These are phyloP conservation scores for Tor tambroides DNA, from an alignment of 2,113 vertebrate genomes.

Conservation along the genomic window DNA sequence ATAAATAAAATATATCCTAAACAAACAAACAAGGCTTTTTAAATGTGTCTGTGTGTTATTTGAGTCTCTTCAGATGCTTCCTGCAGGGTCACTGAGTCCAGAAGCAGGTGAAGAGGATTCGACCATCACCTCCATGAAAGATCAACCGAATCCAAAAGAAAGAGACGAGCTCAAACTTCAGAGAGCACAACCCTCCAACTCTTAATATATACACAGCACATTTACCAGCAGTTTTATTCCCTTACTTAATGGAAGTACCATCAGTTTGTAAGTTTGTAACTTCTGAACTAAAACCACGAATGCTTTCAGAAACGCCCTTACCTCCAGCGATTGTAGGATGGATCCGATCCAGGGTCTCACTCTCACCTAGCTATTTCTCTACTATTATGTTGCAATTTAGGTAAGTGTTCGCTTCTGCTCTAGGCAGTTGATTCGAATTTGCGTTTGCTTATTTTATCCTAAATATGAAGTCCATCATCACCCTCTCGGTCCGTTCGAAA, in stretches of 20 bases:
- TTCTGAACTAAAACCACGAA: not conserved
- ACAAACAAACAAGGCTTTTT: not conserved
- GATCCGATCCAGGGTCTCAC: conserved; percentile 31
- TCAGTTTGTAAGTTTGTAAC: not conserved
- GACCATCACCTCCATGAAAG: not conserved
- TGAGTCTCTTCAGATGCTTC: not conserved
- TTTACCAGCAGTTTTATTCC: not conserved
- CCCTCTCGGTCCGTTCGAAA: not conserved
- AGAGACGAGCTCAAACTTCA: conserved; percentile 14
- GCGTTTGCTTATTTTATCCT: conserved; percentile 16
- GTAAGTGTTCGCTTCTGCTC: not conserved
- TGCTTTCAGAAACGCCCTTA: conserved; percentile 60
- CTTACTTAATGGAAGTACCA: not conserved
- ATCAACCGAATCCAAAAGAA: not conserved
- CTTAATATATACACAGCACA: not conserved
- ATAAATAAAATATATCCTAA: no score
- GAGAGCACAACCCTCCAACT: not conserved
- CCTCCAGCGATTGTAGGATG: conserved; percentile 58
- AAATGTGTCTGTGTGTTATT: not conserved
- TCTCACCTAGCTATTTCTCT: conserved; percentile 23
- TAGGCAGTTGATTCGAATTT: not conserved
- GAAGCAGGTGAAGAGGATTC: not conserved
- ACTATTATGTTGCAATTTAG: not conserved
- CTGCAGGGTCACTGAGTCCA: not conserved
- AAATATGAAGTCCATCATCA: conserved; percentile 1